Percentiles rank a stretch among this genome's conserved stretches.
Conservation (phyloP, 2,888 invertebrate species). For the Cenopis cana region DNA sequence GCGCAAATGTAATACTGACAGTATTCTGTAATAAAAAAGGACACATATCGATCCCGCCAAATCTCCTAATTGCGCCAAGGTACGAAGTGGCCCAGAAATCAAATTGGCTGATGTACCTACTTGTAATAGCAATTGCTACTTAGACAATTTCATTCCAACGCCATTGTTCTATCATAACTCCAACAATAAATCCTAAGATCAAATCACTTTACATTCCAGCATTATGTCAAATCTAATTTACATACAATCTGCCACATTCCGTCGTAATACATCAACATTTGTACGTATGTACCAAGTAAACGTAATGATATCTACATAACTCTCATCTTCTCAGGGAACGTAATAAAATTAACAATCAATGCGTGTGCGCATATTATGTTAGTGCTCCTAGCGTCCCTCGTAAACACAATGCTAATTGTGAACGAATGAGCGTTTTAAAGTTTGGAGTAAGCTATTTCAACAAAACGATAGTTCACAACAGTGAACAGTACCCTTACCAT, state of each 20-base stretch:
- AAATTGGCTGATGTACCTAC: no score
- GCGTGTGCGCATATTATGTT: constrained; percentile 13
- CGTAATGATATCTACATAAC: constrained; percentile 16
- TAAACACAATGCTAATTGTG: constrained; percentile 17
- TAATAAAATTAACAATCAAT: constrained; percentile 40
- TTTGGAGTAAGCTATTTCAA: constrained; percentile 23
- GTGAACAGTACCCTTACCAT: no score
- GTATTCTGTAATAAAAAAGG: no score
- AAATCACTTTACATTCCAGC: constrained; percentile 31
- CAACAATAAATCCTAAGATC: constrained; percentile 35
- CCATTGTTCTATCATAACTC: constrained; percentile 24
- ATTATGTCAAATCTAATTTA: constrained; percentile 41
- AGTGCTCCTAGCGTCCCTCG: neutral
- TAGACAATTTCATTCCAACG: constrained; percentile 10
- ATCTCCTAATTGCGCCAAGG: no score
- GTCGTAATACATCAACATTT: constrained; percentile 23
- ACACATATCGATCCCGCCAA: no score
- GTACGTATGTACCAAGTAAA: constrained; percentile 13
- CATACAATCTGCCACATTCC: constrained; percentile 46
- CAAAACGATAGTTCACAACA: no score
- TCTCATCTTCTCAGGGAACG: constrained; percentile 39
- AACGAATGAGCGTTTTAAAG: neutral
- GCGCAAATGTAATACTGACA: no score
- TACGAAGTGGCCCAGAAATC: no score
- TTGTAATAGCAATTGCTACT: neutral